Percentiles rank a stretch among this genome's conserved stretches.
Evolutionary conservation across 2,888 invertebrate species (phyloP).

Genomic region (Mythimna pallens): DNA sequence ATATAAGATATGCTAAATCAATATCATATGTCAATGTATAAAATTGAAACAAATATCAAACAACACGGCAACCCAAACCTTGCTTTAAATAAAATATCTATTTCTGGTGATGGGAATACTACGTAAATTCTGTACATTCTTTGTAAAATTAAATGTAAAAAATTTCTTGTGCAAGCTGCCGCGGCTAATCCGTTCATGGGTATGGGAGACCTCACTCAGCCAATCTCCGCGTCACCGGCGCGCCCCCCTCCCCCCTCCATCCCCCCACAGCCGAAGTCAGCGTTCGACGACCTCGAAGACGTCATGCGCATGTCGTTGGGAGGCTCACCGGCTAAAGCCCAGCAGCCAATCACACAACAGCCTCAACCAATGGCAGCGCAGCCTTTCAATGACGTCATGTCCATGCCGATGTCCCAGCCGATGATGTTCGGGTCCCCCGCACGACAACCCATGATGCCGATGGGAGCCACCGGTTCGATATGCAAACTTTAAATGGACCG

Average conservation of each 20-base stretch:
- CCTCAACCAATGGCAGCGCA: constrained; percentile 82
- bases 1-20: neutral
- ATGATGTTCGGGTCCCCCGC: constrained; percentile 87
- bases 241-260: constrained; percentile 88
- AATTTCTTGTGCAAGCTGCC: constrained; percentile 87
- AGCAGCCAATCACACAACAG: constrained; percentile 81
- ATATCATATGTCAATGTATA: too few species aligned
- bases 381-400: constrained; percentile 83
- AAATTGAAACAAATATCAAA: constrained; percentile 25
- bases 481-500: constrained; percentile 77
- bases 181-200: constrained; percentile 93
- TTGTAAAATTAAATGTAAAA: constrained; percentile 64
- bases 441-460: constrained; percentile 86
- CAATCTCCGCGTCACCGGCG: constrained; percentile 86
- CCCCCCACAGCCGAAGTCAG: constrained; percentile 90
- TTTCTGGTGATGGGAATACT: constrained; percentile 66
- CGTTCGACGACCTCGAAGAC: constrained; percentile 93
- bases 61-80: constrained; percentile 63
- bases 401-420: constrained; percentile 81
- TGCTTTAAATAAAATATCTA: constrained; percentile 61
- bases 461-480: constrained; percentile 86
- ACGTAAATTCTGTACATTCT: constrained; percentile 44
- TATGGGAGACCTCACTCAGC: constrained; percentile 89
- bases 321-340: constrained; percentile 89
- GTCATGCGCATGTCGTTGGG: constrained; percentile 93